Conservation (phyloP, 1,140 invertebrate genomes). For the Nomia melanderi region DNA sequence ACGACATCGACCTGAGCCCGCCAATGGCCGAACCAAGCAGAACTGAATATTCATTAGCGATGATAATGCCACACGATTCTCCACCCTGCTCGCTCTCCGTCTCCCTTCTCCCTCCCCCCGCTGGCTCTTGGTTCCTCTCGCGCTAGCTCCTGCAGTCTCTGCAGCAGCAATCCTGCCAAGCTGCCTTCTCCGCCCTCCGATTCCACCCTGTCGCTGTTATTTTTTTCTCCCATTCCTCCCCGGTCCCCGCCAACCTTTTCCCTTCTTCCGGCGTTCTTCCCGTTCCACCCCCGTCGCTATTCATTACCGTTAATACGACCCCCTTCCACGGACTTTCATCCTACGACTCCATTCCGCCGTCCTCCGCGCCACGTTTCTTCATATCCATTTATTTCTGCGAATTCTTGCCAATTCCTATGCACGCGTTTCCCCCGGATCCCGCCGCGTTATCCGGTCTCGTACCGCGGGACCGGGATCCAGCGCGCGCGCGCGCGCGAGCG, state of each 20-base stretch:
- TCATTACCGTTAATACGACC: constrained; percentile 25
- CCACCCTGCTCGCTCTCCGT: background rate
- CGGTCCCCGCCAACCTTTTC: no score
- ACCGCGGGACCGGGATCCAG: background rate
- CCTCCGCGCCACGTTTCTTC: background rate
- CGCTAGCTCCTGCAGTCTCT: constrained; percentile 7
- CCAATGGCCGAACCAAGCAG: constrained; percentile 69
- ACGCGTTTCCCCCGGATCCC: background rate
- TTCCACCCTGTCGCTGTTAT: constrained; percentile 22
- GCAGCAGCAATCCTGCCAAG: constrained; percentile 18
- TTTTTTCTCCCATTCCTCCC: constrained; percentile 18
- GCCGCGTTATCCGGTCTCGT: constrained; percentile 29
- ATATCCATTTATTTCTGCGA: constrained; percentile 38
- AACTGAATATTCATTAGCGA: constrained; percentile 79
- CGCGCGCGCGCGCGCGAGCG: constrained; percentile 24
- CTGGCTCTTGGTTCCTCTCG: no score
- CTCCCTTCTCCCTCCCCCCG: background rate
- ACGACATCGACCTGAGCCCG: constrained; percentile 62
- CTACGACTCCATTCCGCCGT: background rate
- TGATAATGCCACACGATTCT: constrained; percentile 73
- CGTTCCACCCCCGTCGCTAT: background rate
- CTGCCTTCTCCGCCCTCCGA: background rate
- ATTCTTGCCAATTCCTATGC: constrained; percentile 15
- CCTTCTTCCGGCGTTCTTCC: background rate
- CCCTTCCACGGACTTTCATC: background rate